Percentiles rank a stretch among this genome's conserved stretches.
Evolutionary conservation across 2,797 vertebrate species (phyloP).

Genomic region (Gephyroberyx darwinii): DNA sequence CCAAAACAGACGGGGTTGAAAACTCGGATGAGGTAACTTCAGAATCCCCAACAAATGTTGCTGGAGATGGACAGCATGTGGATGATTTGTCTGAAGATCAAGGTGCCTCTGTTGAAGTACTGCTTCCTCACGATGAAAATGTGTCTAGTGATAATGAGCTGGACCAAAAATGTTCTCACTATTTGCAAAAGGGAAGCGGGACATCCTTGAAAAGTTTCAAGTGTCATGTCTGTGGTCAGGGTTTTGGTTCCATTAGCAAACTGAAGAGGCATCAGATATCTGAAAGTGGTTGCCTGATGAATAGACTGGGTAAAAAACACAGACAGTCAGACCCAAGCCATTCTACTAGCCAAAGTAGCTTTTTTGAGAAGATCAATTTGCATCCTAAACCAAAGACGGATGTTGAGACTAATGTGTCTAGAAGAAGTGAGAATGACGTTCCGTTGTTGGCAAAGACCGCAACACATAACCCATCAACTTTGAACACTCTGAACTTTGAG

Average conservation of each 20-base stretch:
- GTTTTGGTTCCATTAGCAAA: constrained; percentile 26
- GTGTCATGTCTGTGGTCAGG: constrained; percentile 28
- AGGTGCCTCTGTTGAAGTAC: constrained; percentile 42
- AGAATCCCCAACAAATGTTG: neutral
- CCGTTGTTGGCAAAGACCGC: neutral
- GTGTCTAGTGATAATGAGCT: constrained; percentile 16
- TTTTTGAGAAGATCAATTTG: constrained; percentile 19
- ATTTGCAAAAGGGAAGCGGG: constrained; percentile 8
- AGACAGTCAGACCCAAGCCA: neutral
- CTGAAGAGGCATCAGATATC: constrained; percentile 27
- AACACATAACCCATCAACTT: neutral
- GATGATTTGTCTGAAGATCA: constrained; percentile 23
- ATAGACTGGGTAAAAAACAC: neutral
- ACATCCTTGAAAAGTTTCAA: constrained; percentile 31
- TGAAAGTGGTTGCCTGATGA: neutral
- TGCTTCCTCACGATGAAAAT: constrained; percentile 41
- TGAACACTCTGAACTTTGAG: constrained; percentile 10
- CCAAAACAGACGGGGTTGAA: neutral
- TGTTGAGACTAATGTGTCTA: neutral
- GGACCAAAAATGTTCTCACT: constrained; percentile 5
- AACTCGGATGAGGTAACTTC: neutral
- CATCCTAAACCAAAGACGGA: constrained; percentile 5
- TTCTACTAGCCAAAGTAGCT: constrained; percentile 4
- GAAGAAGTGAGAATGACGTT: constrained; percentile 8
- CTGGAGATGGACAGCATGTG: constrained; percentile 5